Conservation (phyloP, 2,888 invertebrate genomes). For the Notodonta ziczac region DNA sequence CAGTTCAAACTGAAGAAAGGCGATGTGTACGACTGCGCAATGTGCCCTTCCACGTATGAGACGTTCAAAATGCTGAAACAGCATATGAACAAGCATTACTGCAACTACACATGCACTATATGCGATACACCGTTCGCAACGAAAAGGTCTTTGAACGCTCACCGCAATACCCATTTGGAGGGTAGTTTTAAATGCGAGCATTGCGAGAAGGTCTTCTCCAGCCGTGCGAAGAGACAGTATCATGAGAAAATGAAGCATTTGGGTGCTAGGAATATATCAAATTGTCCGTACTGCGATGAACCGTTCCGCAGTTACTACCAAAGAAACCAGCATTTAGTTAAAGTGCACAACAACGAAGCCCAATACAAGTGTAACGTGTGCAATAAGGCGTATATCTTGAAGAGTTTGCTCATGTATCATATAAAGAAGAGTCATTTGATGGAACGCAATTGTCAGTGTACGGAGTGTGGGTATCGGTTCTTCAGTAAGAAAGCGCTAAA, state of each 20-base stretch:
- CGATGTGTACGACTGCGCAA: constrained; percentile 63
- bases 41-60: constrained; percentile 68
- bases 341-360: constrained; percentile 71
- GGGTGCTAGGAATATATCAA: constrained; percentile 67
- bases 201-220: constrained; percentile 70
- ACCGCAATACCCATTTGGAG: constrained; percentile 60
- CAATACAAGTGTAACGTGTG: constrained; percentile 76
- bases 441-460: constrained; percentile 76
- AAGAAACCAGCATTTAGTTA: constrained; percentile 70
- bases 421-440: constrained; percentile 77
- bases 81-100: constrained; percentile 75
- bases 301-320: constrained; percentile 73
- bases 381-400: constrained; percentile 61
- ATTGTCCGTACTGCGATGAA: constrained; percentile 69
- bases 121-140: constrained; percentile 68
- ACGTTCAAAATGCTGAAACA: constrained; percentile 76
- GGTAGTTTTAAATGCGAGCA: constrained; percentile 71
- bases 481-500: constrained; percentile 82
- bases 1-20: constrained; percentile 72
- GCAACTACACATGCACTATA: constrained; percentile 61
- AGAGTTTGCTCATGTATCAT: constrained; percentile 70
- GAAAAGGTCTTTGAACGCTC: constrained; percentile 61
- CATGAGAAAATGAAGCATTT: constrained; percentile 72
- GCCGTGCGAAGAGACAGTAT: constrained; percentile 62
- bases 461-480: constrained; percentile 78